Conservation (phyloP, 2,888 invertebrate genomes). For the Acrobasis consociella region DNA sequence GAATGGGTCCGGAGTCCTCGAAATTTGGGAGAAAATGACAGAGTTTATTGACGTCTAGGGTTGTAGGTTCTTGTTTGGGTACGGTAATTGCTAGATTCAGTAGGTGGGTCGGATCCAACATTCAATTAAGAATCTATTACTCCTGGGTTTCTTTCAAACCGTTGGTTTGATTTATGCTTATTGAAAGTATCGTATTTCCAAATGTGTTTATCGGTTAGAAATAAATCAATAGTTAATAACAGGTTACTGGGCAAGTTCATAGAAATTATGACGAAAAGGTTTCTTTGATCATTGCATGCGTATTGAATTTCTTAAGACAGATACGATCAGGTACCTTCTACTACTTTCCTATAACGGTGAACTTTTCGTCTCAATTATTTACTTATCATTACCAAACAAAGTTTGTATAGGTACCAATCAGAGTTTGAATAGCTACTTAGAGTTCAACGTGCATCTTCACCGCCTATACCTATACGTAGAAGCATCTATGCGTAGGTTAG, state of each 20-base stretch:
- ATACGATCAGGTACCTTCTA: neutral
- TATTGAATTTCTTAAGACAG: neutral
- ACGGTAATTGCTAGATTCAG: conserved; percentile 19
- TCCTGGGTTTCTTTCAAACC: conserved; percentile 4
- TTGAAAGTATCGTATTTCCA: conserved; percentile 5
- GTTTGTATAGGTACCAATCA: too few species aligned
- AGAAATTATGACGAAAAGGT: neutral
- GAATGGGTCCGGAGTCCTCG: conserved; percentile 23
- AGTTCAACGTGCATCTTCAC: too few species aligned
- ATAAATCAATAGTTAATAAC: conserved; percentile 13
- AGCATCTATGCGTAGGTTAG: too few species aligned
- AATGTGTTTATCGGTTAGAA: neutral
- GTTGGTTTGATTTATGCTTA: neutral
- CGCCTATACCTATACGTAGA: too few species aligned
- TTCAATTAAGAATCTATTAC: conserved; percentile 23
- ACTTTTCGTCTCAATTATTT: neutral
- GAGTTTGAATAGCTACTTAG: too few species aligned
- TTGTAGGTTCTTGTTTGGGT: conserved; percentile 20
- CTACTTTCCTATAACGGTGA: neutral
- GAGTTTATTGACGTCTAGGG: conserved; percentile 32
- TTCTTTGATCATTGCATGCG: neutral
- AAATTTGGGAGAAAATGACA: conserved; percentile 26
- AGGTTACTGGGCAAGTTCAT: neutral
- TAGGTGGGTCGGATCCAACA: conserved; percentile 26
- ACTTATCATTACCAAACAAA: too few species aligned